phyloP scores from a whole-genome alignment of 1,140 invertebrate genomes.

The Kradibia gibbosae region DNA sequence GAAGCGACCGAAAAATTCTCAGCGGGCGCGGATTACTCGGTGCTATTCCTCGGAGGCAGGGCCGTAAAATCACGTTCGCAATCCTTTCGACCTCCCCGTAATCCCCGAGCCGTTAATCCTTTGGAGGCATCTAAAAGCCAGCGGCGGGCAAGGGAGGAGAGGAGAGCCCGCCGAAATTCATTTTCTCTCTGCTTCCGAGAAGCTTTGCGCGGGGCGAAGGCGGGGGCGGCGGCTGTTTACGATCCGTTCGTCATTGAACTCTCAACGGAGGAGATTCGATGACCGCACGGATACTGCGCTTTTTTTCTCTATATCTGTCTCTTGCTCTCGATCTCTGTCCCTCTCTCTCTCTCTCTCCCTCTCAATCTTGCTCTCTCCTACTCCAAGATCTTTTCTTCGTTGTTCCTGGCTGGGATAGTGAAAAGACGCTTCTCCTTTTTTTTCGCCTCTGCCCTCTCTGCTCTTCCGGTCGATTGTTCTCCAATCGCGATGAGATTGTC shows the following conservation, averaged over 20 bases:
- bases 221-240: slow-evolving; percentile 55
- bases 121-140: not conserved
- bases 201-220: slow-evolving; percentile 7
- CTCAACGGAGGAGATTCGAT: slow-evolving; percentile 49
- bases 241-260: slow-evolving; percentile 61
- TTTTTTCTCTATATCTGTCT: no score
- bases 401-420: not conserved
- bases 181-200: slow-evolving; percentile 57
- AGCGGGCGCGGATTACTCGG: slow-evolving; percentile 5
- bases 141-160: slow-evolving; percentile 29
- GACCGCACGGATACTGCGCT: slow-evolving; percentile 20
- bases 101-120: slow-evolving; percentile 25
- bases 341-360: no score
- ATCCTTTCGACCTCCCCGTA: slow-evolving; percentile 42
- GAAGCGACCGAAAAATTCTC: not conserved
- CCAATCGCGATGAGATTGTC: not conserved
- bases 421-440: not conserved
- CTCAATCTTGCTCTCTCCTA: no score
- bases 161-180: slow-evolving; percentile 52
- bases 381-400: not conserved
- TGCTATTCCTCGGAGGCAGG: slow-evolving; percentile 1
- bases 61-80: slow-evolving; percentile 52
- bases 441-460: not conserved
- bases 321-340: no score
- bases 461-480: slow-evolving; percentile 34